Evolutionary conservation across 2,797 vertebrate genomes (phyloP).

Genomic region (Rhinogobio ventralis): DNA sequence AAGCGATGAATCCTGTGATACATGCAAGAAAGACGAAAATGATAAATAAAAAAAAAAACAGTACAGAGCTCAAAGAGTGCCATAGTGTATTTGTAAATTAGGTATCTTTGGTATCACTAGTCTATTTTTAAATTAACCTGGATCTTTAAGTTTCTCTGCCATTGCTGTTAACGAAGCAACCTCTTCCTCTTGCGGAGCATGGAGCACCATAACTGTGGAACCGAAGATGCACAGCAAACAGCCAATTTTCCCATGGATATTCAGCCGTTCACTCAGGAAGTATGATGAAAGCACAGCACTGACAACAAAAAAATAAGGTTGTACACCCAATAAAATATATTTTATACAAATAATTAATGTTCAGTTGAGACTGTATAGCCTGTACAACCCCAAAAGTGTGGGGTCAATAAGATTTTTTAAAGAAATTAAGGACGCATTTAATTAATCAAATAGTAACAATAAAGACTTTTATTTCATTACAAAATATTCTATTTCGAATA

Average conservation of each 20-base stretch:
- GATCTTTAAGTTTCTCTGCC: slow-evolving; percentile 86
- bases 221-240: slow-evolving; percentile 86
- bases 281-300: slow-evolving; percentile 87
- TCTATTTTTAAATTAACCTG: slow-evolving; percentile 72
- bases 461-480: neutral
- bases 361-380: neutral
- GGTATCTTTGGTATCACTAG: too few relatives aligned
- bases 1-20: slow-evolving; percentile 83
- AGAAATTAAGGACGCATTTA: neutral
- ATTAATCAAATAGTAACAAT: neutral
- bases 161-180: slow-evolving; percentile 84
- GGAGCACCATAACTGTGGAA: slow-evolving; percentile 88
- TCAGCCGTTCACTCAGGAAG: slow-evolving; percentile 86
- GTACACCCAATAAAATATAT: neutral
- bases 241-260: slow-evolving; percentile 84
- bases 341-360: neutral
- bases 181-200: slow-evolving; percentile 85
- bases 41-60: neutral
- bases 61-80: neutral
- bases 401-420: neutral
- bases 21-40: slow-evolving; percentile 47
- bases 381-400: neutral
- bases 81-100: neutral
- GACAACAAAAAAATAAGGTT: slow-evolving; percentile 24
- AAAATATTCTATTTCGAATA: neutral